These are phyloP conservation scores for Heterodera filipjevi DNA, from an alignment of 2,888 invertebrate species.

Conservation along the genomic window DNA sequence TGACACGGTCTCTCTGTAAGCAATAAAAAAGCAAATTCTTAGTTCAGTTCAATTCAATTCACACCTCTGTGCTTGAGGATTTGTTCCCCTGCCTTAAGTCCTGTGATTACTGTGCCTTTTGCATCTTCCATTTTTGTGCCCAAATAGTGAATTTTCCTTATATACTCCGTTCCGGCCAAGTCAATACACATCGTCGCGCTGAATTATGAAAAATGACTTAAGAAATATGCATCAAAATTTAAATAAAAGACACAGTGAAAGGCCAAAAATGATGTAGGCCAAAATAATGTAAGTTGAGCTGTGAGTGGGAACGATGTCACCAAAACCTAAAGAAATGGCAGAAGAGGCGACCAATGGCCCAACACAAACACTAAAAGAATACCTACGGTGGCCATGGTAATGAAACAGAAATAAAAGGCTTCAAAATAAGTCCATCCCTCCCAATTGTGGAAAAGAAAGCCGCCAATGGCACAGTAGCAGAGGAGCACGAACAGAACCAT, in stretches of 20 bases:
- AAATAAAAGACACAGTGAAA: constrained; percentile 56
- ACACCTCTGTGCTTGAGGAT: constrained; percentile 58
- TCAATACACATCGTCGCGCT: constrained; percentile 66
- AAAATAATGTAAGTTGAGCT: constrained; percentile 65
- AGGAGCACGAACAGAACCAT: constrained; percentile 63
- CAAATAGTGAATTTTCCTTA: constrained; percentile 59
- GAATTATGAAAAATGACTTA: constrained; percentile 31
- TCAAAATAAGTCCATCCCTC: constrained; percentile 62
- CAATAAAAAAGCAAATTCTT: too few species aligned
- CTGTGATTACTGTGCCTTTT: constrained; percentile 63
- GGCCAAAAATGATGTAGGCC: constrained; percentile 64
- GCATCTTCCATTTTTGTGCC: constrained; percentile 65
- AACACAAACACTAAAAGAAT: constrained; percentile 11
- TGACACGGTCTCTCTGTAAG: too few species aligned
- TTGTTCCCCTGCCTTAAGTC: constrained; percentile 62
- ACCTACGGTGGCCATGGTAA: constrained; percentile 66
- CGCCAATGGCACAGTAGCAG: constrained; percentile 63
- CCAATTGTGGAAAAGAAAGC: constrained; percentile 61
- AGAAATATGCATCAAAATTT: neutral
- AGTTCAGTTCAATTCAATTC: too few species aligned
- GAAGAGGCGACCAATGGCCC: too few species aligned
- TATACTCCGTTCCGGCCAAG: constrained; percentile 64
- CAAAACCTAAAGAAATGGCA: constrained; percentile 51
- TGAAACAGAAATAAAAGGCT: constrained; percentile 65
- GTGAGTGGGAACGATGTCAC: constrained; percentile 64